These are phyloP conservation scores for Neodiprion fabricii DNA, from an alignment of 1,140 invertebrate genomes.

Conservation along the genomic window DNA sequence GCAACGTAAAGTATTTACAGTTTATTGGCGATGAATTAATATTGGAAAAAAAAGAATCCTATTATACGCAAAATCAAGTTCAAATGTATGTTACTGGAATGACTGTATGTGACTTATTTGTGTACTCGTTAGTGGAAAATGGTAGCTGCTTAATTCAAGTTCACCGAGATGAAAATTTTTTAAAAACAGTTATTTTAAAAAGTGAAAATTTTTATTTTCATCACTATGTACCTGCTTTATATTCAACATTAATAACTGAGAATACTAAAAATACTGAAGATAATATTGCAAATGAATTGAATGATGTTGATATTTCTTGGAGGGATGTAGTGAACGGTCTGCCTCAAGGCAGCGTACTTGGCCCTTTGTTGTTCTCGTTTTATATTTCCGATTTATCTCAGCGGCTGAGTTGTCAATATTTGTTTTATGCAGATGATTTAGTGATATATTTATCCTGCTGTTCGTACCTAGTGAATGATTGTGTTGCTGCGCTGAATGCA, in stretches of 20 bases:
- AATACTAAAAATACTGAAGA: too few species aligned
- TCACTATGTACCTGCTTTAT: constrained; percentile 28
- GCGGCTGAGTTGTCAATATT: background rate
- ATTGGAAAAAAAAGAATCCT: constrained; percentile 28
- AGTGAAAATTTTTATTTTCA: constrained; percentile 39
- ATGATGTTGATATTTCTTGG: background rate
- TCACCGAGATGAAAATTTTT: constrained; percentile 26
- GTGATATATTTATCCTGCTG: background rate
- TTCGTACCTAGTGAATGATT: background rate
- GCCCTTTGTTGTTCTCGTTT: background rate
- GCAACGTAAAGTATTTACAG: constrained; percentile 37
- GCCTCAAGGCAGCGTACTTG: background rate
- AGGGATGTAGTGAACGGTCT: background rate
- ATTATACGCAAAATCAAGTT: constrained; percentile 31
- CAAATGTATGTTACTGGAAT: constrained; percentile 32
- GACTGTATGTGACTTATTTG: constrained; percentile 29
- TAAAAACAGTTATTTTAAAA: constrained; percentile 29
- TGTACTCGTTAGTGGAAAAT: constrained; percentile 21
- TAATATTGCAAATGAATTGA: too few species aligned
- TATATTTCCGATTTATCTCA: background rate
- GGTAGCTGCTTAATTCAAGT: constrained; percentile 22
- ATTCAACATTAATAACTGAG: constrained; percentile 1
- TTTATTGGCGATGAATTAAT: constrained; percentile 26
- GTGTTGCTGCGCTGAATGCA: background rate
- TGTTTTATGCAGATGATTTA: background rate